These are phyloP conservation scores for Acanthochromis polyacanthus DNA, from an alignment of 2,113 vertebrate species.

Conservation along the genomic window DNA sequence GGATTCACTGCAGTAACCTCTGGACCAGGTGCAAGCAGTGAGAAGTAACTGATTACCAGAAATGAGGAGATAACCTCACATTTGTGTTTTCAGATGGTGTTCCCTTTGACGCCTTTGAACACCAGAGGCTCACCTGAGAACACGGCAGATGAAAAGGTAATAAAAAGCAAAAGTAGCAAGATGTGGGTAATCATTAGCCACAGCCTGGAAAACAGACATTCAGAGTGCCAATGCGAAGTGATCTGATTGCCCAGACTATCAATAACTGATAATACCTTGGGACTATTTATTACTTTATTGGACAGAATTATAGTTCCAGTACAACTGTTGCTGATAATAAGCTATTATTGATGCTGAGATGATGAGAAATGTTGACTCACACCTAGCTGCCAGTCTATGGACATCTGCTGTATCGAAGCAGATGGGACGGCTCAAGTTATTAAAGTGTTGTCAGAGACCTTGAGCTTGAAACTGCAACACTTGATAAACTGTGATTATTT, in stretches of 20 bases:
- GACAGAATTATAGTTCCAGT: not conserved
- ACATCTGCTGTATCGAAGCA: not conserved
- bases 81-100: not conserved
- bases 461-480: conserved; percentile 15
- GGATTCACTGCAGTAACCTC: conserved; percentile 36
- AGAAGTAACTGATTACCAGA: conserved; percentile 50
- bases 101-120: not conserved
- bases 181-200: not conserved
- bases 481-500: conserved; percentile 3
- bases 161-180: not conserved
- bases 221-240: not conserved
- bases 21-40: conserved; percentile 43
- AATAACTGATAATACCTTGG: not conserved
- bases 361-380: not conserved
- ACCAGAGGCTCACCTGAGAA: not conserved
- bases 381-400: rapidly evolving
- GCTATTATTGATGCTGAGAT: not conserved
- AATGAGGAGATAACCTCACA: not conserved
- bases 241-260: not conserved
- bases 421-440: not conserved
- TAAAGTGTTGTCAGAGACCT: not conserved
- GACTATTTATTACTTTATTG: not conserved
- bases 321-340: not conserved
- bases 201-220: not conserved
- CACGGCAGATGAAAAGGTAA: not conserved